Base-by-base conservation (phyloP, 2,113 vertebrate genomes). In the Cephalopholis sonnerati region DNA sequence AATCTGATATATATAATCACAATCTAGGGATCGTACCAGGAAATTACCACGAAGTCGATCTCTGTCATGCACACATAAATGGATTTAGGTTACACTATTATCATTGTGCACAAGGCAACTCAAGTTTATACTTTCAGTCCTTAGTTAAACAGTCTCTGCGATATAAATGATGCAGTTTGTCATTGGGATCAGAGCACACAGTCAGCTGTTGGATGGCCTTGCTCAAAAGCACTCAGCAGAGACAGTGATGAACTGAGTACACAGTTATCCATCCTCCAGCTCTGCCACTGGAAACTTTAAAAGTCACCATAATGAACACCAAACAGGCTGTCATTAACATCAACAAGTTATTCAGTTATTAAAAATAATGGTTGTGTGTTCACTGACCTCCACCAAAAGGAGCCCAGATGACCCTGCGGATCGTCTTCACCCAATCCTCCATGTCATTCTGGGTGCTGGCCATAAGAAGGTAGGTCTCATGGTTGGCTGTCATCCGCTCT, bases 401-500 rank as follows among this genome's bases (percentile, higher is more conserved):
- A 0, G 97, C 98, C 98, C 98, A 99, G 92, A 99, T 99, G 81
- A 99, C 98, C 88, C 98, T 95, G 89, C 97, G 98, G 84, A 99
- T 99, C 48, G 97, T 98, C 91, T 97, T 98, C 94, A 99, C 98
- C 98, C 98, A 99, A 92, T 99, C 97, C 96, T 99, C 98, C 98
- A 99, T 99, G 93, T 99, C 98, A 95, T 96, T 99, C 96, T 99
- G 98, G 62, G 97, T 98, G 95, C 96, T 97, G 70, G 98, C 98
- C 98, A 99, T 99, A 89, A 99, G 98, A n/a, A 99, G 98, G 89
- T 99, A 99, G 0, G 97, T 99, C 93, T 99, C 98, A 99, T 99
- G 98, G 93, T 98, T 98, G 81, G 97, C 94, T 94, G 98, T 99
- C 98, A 99, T 99, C 94, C 98, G 98, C 92, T 99, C 98, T 82